Evolutionary conservation across 2,797 vertebrate species (phyloP).

Genomic region (Parauchenoglanis punctatus): DNA sequence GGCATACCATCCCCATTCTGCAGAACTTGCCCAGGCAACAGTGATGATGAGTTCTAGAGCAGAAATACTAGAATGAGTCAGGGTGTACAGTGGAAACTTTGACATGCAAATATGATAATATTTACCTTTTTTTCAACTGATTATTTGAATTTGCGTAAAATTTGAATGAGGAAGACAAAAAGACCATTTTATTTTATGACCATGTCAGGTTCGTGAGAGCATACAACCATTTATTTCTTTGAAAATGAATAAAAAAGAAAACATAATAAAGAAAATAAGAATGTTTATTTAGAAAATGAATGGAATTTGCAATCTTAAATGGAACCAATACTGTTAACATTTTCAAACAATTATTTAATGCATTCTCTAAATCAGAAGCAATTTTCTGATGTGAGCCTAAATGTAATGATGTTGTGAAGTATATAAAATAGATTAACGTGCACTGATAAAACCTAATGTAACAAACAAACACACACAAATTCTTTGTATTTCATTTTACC

Average conservation of each 20-base stretch:
- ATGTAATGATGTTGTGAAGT: not conserved
- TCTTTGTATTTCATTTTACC: not conserved
- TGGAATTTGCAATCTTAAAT: not conserved
- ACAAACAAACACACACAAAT: not conserved
- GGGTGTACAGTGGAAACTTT: conserved; percentile 4
- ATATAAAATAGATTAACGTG: not conserved
- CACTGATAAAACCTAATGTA: not conserved
- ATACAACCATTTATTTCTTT: not conserved
- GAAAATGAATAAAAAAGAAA: not conserved
- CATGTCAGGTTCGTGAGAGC: not conserved
- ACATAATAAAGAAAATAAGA: not conserved
- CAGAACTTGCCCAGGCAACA: conserved; percentile 87
- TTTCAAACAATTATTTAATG: not conserved
- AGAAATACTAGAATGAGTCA: conserved; percentile 24
- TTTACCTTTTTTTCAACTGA: not conserved
- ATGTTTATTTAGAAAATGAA: not conserved
- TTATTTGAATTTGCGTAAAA: conserved; percentile 21
- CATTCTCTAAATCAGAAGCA: not conserved
- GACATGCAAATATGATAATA: conserved; percentile 31
- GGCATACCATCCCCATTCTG: conserved; percentile 76
- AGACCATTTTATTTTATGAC: not conserved
- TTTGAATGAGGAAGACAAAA: conserved; percentile 32
- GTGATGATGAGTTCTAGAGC: conserved; percentile 41
- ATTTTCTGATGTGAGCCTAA: not conserved
- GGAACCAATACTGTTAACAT: not conserved